Evolutionary conservation across 2,113 vertebrate genomes (phyloP).

Genomic region (Ophthalmolycus amberensis): DNA sequence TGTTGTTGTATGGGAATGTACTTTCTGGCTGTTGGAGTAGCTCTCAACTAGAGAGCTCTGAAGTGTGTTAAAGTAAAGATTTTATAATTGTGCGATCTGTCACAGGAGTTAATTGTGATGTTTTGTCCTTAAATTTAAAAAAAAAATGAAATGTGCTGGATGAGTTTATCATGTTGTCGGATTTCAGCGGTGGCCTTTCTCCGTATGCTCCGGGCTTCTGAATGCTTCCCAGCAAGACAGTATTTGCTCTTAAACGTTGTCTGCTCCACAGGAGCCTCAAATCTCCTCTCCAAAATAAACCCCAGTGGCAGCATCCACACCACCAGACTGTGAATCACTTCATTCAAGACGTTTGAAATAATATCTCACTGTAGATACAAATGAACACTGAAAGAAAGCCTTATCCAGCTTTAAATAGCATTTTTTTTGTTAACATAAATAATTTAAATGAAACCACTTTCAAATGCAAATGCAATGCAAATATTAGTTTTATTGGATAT

Average conservation of each 20-base stretch:
- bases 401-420: background rate
- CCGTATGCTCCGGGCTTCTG: slow-evolving; percentile 4
- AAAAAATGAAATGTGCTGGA: background rate
- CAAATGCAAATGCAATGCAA: background rate
- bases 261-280: slow-evolving; percentile 37
- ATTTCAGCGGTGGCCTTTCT: background rate
- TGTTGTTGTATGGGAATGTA: background rate
- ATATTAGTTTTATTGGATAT: background rate
- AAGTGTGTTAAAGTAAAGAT: background rate
- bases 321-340: slow-evolving; percentile 14
- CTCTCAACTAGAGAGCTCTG: background rate
- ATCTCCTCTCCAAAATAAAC: slow-evolving; percentile 29
- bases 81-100: background rate
- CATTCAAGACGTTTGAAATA: background rate
- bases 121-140: background rate
- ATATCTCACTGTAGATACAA: background rate
- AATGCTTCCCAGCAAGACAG: slow-evolving; percentile 10
- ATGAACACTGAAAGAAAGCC: background rate
- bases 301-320: slow-evolving; percentile 7
- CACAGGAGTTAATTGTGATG: background rate
- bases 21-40: background rate
- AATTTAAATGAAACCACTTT: background rate
- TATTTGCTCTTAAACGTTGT: slow-evolving; percentile 43
- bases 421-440: background rate
- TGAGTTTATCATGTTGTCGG: background rate